Percentiles rank a stretch among this genome's conserved stretches.
Evolutionary conservation across 2,113 vertebrate species (phyloP).

Genomic region (Siniperca knerii): DNA sequence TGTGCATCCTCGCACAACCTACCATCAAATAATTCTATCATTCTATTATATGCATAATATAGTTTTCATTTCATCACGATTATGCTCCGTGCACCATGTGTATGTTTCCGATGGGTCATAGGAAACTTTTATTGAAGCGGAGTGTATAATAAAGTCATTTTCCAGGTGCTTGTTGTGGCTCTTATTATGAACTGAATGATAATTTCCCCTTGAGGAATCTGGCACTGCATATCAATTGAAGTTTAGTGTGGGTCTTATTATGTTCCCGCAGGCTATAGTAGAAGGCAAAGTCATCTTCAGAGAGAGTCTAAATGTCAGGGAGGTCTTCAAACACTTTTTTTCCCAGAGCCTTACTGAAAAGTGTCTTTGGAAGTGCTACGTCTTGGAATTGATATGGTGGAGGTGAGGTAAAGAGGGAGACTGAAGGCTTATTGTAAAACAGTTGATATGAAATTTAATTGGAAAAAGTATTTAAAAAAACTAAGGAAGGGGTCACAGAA

Average conservation of each 20-base stretch:
- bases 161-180: slow-evolving; percentile 84
- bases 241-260: slow-evolving; percentile 83
- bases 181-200: slow-evolving; percentile 83
- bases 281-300: slow-evolving; percentile 85
- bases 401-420: slow-evolving; percentile 49
- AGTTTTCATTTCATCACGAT: slow-evolving; percentile 77
- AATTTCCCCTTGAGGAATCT: slow-evolving; percentile 81
- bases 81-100: slow-evolving; percentile 58
- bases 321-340: slow-evolving; percentile 82
- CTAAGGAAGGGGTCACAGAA: neutral
- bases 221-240: slow-evolving; percentile 83
- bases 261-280: slow-evolving; percentile 83
- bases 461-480: slow-evolving; percentile 18
- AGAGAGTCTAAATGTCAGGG: slow-evolving; percentile 84
- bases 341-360: slow-evolving; percentile 71
- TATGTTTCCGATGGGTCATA: slow-evolving; percentile 72
- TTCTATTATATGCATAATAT: slow-evolving; percentile 75
- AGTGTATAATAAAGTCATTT: slow-evolving; percentile 82
- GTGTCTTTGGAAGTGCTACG: slow-evolving; percentile 65
- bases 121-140: slow-evolving; percentile 79
- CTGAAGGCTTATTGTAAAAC: slow-evolving; percentile 56
- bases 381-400: slow-evolving; percentile 72
- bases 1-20: slow-evolving; percentile 61
- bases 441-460: slow-evolving; percentile 58
- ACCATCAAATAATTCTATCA: slow-evolving; percentile 59